A percentile compares a stretch with the other conserved stretches of the same genome.
phyloP scores from a whole-genome alignment of 2,888 invertebrate genomes.

The Cosmia pyralina region DNA sequence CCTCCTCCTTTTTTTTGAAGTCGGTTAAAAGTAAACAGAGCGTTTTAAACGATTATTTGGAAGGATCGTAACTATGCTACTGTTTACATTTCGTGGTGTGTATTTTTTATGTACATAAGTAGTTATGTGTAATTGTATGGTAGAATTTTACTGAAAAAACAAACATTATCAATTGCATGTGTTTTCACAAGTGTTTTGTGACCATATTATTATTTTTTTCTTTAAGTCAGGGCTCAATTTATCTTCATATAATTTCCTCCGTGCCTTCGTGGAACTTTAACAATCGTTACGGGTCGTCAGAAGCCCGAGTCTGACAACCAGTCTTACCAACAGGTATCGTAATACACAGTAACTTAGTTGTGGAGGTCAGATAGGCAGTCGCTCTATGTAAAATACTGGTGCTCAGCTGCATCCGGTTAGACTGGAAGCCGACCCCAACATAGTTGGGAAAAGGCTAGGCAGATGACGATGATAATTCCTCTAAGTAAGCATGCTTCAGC shows the following conservation, averaged over 20 bases:
- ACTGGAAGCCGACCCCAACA: too few species aligned
- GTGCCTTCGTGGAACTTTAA: too few species aligned
- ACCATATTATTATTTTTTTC: neutral
- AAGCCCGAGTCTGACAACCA: too few species aligned
- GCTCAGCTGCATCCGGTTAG: too few species aligned
- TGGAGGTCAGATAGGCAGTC: too few species aligned
- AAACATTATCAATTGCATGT: neutral
- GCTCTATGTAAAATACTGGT: too few species aligned
- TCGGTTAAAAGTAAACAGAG: conserved; percentile 30
- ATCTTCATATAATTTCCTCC: neutral
- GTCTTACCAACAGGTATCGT: too few species aligned
- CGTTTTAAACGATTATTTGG: conserved; percentile 30
- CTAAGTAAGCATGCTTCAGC: neutral
- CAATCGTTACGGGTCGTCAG: too few species aligned
- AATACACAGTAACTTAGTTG: too few species aligned
- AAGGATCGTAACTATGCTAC: conserved; percentile 12
- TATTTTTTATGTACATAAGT: conserved; percentile 10
- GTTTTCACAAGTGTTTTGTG: neutral
- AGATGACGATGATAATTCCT: neutral
- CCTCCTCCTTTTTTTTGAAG: too few species aligned
- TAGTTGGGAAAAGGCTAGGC: too few species aligned
- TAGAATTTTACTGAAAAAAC: neutral
- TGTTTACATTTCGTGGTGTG: conserved; percentile 7
- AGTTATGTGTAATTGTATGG: conserved; percentile 1
- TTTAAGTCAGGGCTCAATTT: neutral